Conservation (phyloP, 2,113 vertebrate species). For the Pituophis catenifer region DNA sequence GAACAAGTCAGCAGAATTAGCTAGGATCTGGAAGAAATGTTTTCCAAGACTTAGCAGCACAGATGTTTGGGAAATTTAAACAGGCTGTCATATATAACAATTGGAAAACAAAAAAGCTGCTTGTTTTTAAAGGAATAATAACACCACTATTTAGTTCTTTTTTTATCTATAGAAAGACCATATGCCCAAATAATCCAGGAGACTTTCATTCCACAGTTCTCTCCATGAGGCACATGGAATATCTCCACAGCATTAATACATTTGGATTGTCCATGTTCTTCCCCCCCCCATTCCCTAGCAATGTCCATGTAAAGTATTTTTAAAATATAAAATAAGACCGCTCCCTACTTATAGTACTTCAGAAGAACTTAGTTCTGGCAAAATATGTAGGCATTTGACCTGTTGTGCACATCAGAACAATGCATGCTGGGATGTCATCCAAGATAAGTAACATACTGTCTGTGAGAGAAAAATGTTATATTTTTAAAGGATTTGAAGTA, state of each 20-base stretch:
- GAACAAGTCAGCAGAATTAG: slow-evolving; percentile 18
- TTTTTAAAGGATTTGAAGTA: neutral
- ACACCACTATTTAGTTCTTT: slow-evolving; percentile 30
- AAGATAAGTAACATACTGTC: neutral
- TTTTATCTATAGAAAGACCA: slow-evolving; percentile 6
- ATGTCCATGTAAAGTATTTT: neutral
- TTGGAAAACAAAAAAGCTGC: slow-evolving; percentile 45
- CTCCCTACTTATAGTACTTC: neutral
- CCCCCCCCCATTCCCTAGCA: neutral
- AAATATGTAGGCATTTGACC: neutral
- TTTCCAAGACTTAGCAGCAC: slow-evolving; percentile 36
- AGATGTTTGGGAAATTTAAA: slow-evolving; percentile 63
- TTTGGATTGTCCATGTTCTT: neutral
- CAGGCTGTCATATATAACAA: slow-evolving; percentile 47
- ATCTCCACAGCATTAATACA: neutral
- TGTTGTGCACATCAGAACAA: neutral
- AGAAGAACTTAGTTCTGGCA: neutral
- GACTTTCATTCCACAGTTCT: neutral
- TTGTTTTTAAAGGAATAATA: slow-evolving; percentile 47
- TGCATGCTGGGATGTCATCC: neutral
- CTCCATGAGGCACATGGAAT: neutral
- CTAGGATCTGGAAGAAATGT: slow-evolving; percentile 1
- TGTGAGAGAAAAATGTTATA: neutral
- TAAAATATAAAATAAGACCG: neutral
- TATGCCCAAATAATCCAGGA: slow-evolving; percentile 8